phyloP scores from a whole-genome alignment of 2,113 vertebrate genomes.

The Arizona elegans region DNA sequence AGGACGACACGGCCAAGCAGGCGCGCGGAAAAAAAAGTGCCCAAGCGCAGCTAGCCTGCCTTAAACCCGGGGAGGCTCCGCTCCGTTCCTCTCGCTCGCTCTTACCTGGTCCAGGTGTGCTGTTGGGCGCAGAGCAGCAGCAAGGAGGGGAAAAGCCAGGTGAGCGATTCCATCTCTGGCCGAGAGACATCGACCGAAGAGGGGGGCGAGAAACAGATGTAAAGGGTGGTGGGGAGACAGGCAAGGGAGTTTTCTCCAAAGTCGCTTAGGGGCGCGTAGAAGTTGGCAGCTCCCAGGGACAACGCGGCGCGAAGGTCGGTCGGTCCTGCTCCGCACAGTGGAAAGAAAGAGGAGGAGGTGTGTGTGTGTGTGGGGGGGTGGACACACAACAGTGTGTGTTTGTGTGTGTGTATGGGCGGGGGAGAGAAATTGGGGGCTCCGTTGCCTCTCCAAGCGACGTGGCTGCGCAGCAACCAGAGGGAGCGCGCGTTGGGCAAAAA shows the following conservation, averaged over 20 bases:
- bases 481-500: neutral
- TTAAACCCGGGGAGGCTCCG: neutral
- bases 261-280: neutral
- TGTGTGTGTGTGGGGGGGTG: too few relatives aligned
- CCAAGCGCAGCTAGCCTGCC: neutral
- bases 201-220: neutral
- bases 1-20: neutral
- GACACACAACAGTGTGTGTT: neutral
- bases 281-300: neutral
- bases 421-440: neutral
- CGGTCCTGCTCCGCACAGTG: neutral
- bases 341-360: neutral
- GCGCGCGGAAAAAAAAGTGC: neutral
- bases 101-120: slow-evolving; percentile 73
- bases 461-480: neutral
- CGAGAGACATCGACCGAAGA: neutral
- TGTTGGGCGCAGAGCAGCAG: slow-evolving; percentile 65
- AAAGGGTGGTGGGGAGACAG: too few relatives aligned
- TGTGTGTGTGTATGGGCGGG: neutral
- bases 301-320: neutral
- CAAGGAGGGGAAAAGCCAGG: slow-evolving; percentile 63
- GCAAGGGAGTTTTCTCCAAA: neutral
- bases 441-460: neutral
- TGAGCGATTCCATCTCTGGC: slow-evolving; percentile 64
- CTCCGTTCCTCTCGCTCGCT: neutral